These are phyloP conservation scores for Tribolium castaneum DNA, from an alignment of 1,140 invertebrate species.

Conservation along the genomic window DNA sequence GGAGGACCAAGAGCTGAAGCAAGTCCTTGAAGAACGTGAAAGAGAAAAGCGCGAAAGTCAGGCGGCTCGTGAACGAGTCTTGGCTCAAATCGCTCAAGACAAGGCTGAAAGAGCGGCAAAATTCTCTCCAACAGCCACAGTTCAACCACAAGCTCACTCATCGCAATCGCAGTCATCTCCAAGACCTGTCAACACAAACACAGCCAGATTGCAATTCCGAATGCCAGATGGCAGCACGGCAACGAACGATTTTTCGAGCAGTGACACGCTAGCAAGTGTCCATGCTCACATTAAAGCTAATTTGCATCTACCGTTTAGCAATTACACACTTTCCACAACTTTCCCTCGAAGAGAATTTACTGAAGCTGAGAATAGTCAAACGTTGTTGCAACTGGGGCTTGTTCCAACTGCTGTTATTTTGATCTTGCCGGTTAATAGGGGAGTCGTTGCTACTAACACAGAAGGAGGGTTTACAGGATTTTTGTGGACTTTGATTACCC, in stretches of 20 bases:
- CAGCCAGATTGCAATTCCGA: conserved; percentile 83
- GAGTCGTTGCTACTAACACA: conserved; percentile 56
- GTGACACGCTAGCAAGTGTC: conserved; percentile 63
- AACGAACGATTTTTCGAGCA: conserved; percentile 62
- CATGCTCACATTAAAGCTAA: conserved; percentile 60
- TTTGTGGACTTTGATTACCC: conserved; percentile 64
- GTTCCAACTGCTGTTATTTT: conserved; percentile 84
- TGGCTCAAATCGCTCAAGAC: conserved; percentile 82
- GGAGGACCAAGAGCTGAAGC: conserved; percentile 79
- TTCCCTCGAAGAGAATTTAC: conserved; percentile 83
- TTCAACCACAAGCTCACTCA: conserved; percentile 38
- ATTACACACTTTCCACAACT: conserved; percentile 79
- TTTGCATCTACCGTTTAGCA: conserved; percentile 65
- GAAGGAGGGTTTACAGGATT: conserved; percentile 59
- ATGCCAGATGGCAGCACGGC: conserved; percentile 77
- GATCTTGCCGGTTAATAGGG: conserved; percentile 70
- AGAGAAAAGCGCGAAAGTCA: conserved; percentile 78
- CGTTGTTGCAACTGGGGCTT: conserved; percentile 77
- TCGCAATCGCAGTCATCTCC: not conserved
- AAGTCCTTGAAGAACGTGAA: conserved; percentile 75
- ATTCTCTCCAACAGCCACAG: conserved; percentile 34
- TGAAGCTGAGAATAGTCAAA: conserved; percentile 69
- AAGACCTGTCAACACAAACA: conserved; percentile 40
- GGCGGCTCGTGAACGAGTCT: conserved; percentile 74
- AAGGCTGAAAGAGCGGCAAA: conserved; percentile 69